A percentile compares a stretch with the other conserved stretches of the same genome.
These are phyloP conservation scores for Siniperca undulata DNA, from an alignment of 2,797 vertebrate species.

Conservation along the genomic window DNA sequence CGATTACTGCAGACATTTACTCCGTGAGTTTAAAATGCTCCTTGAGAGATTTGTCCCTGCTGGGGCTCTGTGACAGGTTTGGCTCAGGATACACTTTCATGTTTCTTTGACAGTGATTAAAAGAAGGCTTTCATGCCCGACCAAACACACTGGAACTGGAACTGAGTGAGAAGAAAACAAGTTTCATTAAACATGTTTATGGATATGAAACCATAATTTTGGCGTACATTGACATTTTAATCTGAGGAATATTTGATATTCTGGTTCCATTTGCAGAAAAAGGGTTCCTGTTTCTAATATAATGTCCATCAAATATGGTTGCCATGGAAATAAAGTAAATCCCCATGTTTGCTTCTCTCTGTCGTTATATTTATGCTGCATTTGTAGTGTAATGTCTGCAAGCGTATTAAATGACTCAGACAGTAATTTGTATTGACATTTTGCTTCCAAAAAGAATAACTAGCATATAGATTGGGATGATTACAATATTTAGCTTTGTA, in stretches of 20 bases:
- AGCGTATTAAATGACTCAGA: neutral
- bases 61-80: slow-evolving; percentile 36
- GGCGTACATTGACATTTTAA: neutral
- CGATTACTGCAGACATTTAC: slow-evolving; percentile 39
- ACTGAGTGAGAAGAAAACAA: neutral
- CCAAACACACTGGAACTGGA: slow-evolving; percentile 8
- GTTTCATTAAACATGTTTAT: neutral
- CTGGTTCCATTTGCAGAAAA: neutral
- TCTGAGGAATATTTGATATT: slow-evolving; percentile 7
- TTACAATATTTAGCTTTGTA: slow-evolving; percentile 1
- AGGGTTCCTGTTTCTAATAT: neutral
- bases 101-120: slow-evolving; percentile 34
- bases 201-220: neutral
- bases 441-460: neutral
- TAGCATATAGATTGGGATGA: neutral
- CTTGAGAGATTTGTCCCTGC: slow-evolving; percentile 32
- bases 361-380: neutral
- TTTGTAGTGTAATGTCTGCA: neutral
- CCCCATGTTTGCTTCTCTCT: neutral
- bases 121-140: neutral
- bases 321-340: slow-evolving; percentile 1
- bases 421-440: slow-evolving; percentile 15
- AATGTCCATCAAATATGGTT: slow-evolving; percentile 2
- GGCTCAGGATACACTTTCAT: slow-evolving; percentile 26
- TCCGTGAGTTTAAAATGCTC: slow-evolving; percentile 35